Conservation (phyloP, 1,140 invertebrate genomes). For the Megathymus violae region DNA sequence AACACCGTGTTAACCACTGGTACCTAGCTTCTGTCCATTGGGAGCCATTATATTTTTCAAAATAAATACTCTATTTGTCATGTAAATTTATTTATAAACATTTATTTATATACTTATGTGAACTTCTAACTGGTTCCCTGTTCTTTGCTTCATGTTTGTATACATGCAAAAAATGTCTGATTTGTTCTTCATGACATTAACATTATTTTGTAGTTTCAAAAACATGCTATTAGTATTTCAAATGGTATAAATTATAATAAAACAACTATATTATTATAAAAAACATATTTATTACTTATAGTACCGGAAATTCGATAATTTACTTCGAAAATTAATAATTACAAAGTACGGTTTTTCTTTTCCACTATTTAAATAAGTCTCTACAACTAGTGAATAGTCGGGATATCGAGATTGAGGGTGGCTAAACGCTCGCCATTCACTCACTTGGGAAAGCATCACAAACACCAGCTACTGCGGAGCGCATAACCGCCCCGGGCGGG, state of each 20-base stretch:
- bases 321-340: conserved; percentile 77
- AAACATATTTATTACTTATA: conserved; percentile 80
- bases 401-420: conserved; percentile 47
- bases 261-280: conserved; percentile 56
- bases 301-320: conserved; percentile 81
- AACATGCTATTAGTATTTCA: too few relatives aligned
- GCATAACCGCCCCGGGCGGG: conserved; percentile 47
- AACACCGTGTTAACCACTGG: too few relatives aligned
- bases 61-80: too few relatives aligned
- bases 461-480: conserved; percentile 48
- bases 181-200: too few relatives aligned
- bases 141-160: too few relatives aligned
- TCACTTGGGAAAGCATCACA: conserved; percentile 55
- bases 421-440: conserved; percentile 45
- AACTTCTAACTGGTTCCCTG: too few relatives aligned
- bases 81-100: too few relatives aligned
- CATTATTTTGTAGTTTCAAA: too few relatives aligned
- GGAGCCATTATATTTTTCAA: too few relatives aligned
- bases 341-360: conserved; percentile 75
- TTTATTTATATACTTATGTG: too few relatives aligned
- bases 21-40: too few relatives aligned
- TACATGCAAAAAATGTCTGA: too few relatives aligned
- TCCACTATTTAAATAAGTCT: conserved; percentile 81
- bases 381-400: conserved; percentile 75
- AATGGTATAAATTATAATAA: conserved; percentile 19